phyloP scores from a whole-genome alignment of 1,140 invertebrate species.

The Aplysia californica region DNA sequence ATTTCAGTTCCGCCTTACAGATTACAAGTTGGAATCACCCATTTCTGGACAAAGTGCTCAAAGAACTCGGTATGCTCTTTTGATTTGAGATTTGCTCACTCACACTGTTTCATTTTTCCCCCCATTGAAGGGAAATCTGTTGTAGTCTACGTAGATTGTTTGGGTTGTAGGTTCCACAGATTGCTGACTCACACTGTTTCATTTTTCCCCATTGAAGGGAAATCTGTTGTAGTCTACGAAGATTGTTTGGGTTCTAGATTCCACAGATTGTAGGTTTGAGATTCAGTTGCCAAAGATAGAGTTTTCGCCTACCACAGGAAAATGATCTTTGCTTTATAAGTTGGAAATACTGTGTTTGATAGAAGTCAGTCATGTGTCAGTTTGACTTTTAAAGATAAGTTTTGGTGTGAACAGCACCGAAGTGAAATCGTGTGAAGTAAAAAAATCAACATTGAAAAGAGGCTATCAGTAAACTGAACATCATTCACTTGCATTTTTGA shows the following conservation, averaged over 20 bases:
- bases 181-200: background rate
- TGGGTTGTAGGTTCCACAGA: background rate
- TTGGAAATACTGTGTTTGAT: too few species aligned
- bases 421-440: too few species aligned
- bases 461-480: background rate
- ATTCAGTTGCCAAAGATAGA: too few species aligned
- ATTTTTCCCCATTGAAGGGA: too few species aligned
- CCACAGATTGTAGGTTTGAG: background rate
- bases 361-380: background rate
- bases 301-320: too few species aligned
- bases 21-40: conserved; percentile 64
- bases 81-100: background rate
- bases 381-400: background rate
- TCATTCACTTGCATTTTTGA: background rate
- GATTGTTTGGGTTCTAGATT: background rate
- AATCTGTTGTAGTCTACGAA: background rate
- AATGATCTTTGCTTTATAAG: too few species aligned
- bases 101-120: background rate
- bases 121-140: background rate
- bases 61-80: conserved; percentile 47
- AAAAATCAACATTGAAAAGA: background rate
- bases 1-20: background rate
- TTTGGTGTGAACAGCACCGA: too few species aligned
- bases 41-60: conserved; percentile 51
- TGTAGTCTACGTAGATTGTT: background rate